phyloP scores from a whole-genome alignment of 1,140 invertebrate species.

The Dreissena polymorpha region DNA sequence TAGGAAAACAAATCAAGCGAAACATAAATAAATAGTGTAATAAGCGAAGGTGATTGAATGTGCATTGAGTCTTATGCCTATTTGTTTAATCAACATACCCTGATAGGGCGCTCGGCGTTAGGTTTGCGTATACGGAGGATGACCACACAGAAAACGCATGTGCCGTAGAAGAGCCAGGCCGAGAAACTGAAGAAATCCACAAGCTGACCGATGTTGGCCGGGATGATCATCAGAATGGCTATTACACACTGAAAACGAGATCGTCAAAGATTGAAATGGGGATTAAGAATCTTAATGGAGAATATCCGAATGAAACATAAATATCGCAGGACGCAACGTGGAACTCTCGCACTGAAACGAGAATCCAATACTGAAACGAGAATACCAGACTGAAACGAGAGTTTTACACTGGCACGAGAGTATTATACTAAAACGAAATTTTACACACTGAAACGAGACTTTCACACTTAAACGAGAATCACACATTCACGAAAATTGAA shows the following conservation, averaged over 20 bases:
- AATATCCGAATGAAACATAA: neutral
- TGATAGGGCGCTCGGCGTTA: constrained; percentile 86
- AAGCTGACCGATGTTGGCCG: constrained; percentile 80
- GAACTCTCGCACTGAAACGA: neutral
- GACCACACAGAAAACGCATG: constrained; percentile 88
- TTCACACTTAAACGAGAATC: no score
- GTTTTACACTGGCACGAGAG: no score
- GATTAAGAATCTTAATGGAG: neutral
- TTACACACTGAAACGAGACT: no score
- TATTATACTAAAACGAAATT: no score
- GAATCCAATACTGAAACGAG: neutral
- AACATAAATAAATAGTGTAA: no score
- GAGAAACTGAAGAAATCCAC: constrained; percentile 68
- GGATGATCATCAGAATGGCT: constrained; percentile 86
- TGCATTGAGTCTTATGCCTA: no score
- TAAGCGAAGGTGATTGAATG: no score
- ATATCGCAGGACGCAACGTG: neutral
- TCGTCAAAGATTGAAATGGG: neutral
- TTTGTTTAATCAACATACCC: constrained; percentile 78
- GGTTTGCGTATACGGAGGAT: constrained; percentile 86
- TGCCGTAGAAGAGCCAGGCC: constrained; percentile 67
- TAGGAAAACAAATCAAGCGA: no score
- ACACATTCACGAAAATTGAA: no score
- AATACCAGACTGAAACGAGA: no score
- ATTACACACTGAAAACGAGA: constrained; percentile 83